Evolutionary conservation across 2,797 vertebrate species (phyloP).

Genomic region (Halcyon chelicuti): DNA sequence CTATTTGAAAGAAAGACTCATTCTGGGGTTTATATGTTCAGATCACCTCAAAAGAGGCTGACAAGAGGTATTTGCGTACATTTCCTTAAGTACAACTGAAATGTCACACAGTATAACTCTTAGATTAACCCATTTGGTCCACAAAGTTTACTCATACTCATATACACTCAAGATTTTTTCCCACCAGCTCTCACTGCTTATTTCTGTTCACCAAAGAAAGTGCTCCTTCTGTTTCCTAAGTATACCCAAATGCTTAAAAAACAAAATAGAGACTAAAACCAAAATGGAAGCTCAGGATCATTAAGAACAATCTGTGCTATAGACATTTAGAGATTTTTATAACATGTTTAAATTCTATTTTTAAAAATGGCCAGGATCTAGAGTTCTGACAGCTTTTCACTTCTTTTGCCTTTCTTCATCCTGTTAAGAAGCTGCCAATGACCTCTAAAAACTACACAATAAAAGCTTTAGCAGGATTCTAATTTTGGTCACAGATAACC

Average conservation of each 20-base stretch:
- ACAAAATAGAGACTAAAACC: neutral
- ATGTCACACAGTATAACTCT: neutral
- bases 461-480: neutral
- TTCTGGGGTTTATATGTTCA: neutral
- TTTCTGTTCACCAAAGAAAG: neutral
- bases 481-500: conserved; percentile 34
- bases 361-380: neutral
- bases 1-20: conserved; percentile 16
- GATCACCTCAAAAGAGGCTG: neutral
- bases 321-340: neutral
- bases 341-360: neutral
- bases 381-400: neutral
- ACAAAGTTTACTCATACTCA: neutral
- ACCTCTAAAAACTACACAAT: neutral
- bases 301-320: neutral
- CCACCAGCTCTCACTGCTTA: neutral
- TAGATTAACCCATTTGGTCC: neutral
- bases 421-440: neutral
- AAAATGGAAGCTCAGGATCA: neutral
- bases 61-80: conserved; percentile 32
- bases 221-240: neutral
- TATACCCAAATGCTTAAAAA: neutral
- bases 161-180: neutral
- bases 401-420: neutral
- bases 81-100: conserved; percentile 28